These are phyloP conservation scores for Lophotriccus pileatus DNA, from an alignment of 2,797 vertebrate genomes.

Conservation along the genomic window DNA sequence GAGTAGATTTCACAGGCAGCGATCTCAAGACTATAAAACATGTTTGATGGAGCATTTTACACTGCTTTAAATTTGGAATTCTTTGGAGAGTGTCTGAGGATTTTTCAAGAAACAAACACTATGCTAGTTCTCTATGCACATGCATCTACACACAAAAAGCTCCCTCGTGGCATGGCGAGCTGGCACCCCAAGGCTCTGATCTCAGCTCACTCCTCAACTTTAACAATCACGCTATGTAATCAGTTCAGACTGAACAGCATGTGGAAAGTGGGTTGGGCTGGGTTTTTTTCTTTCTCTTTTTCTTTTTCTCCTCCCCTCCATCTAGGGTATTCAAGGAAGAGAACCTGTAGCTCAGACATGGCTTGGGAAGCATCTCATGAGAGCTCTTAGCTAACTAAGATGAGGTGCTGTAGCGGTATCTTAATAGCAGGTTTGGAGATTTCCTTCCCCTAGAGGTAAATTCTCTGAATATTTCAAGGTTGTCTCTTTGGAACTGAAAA, in stretches of 20 bases:
- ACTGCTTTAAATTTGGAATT: conserved; percentile 49
- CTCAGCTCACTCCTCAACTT: conserved; percentile 41
- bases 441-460: neutral
- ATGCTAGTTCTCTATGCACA: neutral
- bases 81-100: conserved; percentile 21
- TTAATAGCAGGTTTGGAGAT: neutral
- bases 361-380: conserved; percentile 8
- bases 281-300: neutral
- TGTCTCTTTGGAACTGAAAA: conserved; percentile 6
- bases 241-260: neutral
- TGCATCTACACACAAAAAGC: neutral
- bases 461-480: conserved; percentile 49
- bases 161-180: neutral
- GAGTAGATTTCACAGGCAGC: conserved; percentile 28
- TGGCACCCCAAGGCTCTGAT: neutral
- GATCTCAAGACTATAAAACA: conserved; percentile 45
- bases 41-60: conserved; percentile 64
- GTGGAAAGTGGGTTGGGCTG: neutral
- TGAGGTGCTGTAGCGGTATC: neutral
- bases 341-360: neutral
- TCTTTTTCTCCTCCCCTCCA: fast-evolving
- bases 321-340: neutral
- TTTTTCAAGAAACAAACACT: conserved; percentile 46
- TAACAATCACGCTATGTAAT: neutral
- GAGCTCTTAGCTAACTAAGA: neutral